Percentiles rank a stretch among this genome's conserved stretches.
Evolutionary conservation across 1,140 invertebrate genomes (phyloP).

Genomic region (Triops longicaudatus): DNA sequence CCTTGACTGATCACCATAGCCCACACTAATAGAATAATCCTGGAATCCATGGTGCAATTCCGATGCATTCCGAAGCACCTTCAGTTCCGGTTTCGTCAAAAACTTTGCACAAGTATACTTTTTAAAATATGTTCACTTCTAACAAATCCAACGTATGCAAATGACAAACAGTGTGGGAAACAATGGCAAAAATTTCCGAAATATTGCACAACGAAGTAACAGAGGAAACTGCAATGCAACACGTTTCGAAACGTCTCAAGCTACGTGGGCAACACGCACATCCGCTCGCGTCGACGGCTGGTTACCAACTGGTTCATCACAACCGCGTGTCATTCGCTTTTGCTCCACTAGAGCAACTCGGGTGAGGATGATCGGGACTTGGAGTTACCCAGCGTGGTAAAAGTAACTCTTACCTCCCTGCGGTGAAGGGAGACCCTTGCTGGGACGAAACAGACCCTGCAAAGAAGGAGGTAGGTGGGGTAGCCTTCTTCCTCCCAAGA

Average conservation of each 20-base stretch:
- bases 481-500: neutral
- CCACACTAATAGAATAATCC: constrained; percentile 1
- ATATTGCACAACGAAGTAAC: no score
- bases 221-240: neutral
- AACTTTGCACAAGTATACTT: neutral
- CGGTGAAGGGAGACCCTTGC: neutral
- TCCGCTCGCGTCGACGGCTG: neutral
- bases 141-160: no score
- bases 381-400: neutral
- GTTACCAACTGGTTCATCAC: neutral
- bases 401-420: constrained; percentile 8
- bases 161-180: no score
- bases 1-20: neutral
- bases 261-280: neutral
- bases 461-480: neutral
- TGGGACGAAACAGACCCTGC: neutral
- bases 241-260: neutral
- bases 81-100: neutral
- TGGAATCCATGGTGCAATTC: neutral
- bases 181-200: no score
- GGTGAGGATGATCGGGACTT: no score
- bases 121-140: neutral
- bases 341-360: constrained; percentile 4
- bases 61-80: neutral
- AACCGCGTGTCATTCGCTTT: neutral